Percentiles rank a stretch among this genome's conserved stretches.
phyloP scores from a whole-genome alignment of 2,888 invertebrate species.

The Acrobasis repandana region DNA sequence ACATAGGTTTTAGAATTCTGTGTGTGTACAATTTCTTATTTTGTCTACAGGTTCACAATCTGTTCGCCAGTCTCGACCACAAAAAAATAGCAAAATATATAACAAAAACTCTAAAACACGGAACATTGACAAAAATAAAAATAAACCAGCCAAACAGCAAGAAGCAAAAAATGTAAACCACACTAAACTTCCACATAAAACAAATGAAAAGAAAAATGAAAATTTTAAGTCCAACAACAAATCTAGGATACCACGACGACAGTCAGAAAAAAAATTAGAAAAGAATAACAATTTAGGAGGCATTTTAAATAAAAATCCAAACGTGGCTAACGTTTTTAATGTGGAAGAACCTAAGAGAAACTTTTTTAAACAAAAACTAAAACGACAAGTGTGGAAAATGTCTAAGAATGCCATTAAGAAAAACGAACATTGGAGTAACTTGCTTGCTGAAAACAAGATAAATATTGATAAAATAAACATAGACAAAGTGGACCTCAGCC shows the following conservation, averaged over 20 bases:
- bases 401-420: conserved; percentile 39
- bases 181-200: no score
- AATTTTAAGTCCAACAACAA: not conserved
- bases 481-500: conserved; percentile 42
- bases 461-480: conserved; percentile 48
- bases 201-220: not conserved
- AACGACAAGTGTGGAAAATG: conserved; percentile 43
- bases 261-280: not conserved
- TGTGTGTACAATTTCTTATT: no score
- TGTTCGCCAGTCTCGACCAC: no score
- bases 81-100: not conserved
- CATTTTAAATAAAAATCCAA: not conserved
- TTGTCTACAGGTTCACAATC: no score
- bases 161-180: no score
- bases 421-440: conserved; percentile 30
- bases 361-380: conserved; percentile 32
- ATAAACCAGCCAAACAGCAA: no score
- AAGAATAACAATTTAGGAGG: not conserved
- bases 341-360: conserved; percentile 4
- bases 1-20: no score
- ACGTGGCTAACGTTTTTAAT: not conserved
- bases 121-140: not conserved
- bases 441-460: conserved; percentile 40
- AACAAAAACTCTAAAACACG: not conserved
- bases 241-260: no score